These are phyloP conservation scores for Cydia strobilella DNA, from an alignment of 1,140 invertebrate species.

Conservation along the genomic window DNA sequence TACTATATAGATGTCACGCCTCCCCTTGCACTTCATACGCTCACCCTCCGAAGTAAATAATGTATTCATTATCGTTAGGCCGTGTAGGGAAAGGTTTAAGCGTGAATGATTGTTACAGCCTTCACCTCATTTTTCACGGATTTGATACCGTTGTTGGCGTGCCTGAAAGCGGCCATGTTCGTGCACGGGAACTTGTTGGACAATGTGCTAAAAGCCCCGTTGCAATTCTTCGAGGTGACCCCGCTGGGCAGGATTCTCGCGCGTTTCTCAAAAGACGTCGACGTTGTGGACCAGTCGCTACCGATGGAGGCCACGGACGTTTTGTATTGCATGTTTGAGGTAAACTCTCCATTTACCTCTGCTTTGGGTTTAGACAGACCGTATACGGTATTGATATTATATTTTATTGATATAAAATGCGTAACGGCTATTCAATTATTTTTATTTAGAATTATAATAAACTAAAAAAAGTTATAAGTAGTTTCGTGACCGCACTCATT, in stretches of 20 bases:
- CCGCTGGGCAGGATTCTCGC: slow-evolving; percentile 92
- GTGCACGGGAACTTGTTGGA: slow-evolving; percentile 89
- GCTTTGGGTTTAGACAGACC: background rate
- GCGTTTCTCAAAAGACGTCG: slow-evolving; percentile 91
- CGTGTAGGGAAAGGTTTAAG: slow-evolving; percentile 4
- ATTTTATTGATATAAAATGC: too few species aligned
- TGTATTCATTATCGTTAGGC: slow-evolving; percentile 70
- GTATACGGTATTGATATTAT: background rate
- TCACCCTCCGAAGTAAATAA: slow-evolving; percentile 51
- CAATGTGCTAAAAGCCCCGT: slow-evolving; percentile 87
- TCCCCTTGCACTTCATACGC: slow-evolving; percentile 11
- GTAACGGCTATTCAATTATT: too few species aligned
- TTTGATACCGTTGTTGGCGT: slow-evolving; percentile 86
- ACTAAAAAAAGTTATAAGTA: too few species aligned
- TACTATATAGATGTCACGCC: slow-evolving; percentile 22
- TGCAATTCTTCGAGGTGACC: slow-evolving; percentile 94
- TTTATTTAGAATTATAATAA: too few species aligned
- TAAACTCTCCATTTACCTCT: slow-evolving; percentile 74
- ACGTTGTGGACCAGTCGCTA: slow-evolving; percentile 86
- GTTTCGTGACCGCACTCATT: too few species aligned
- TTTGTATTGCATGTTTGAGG: slow-evolving; percentile 90
- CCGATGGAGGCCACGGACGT: slow-evolving; percentile 86
- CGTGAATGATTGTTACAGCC: slow-evolving; percentile 81
- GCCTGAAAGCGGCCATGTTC: slow-evolving; percentile 85
- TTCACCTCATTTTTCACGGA: slow-evolving; percentile 85